Evolutionary conservation across 2,888 invertebrate genomes (phyloP), one percentile per base, ranked within the genome.

Genomic region (Malachius bipustulatus): DNA sequence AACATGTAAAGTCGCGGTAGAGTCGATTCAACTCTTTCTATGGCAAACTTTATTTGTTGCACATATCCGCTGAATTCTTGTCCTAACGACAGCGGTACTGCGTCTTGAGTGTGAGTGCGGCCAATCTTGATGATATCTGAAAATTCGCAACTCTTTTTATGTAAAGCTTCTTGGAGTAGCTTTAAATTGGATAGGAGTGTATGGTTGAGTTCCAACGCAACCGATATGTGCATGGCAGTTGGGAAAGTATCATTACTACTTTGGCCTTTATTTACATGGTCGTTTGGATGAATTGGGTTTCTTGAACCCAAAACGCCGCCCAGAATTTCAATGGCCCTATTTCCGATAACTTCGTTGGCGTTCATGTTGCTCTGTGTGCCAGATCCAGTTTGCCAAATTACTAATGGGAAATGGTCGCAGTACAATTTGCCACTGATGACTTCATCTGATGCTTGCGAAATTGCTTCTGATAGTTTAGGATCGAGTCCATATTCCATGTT

Each of bases 331-430:
- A 54, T 54, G 3, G 50, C 56, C 32, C 52, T 41, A 34, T 52
- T 55, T 26, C 50, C 52, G 30, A 51, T 41, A 40, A 80, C 82
- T 75, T 98, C 98, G 61, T 98, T 99, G 2, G 93, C 87, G 64
- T 98, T 98, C 98, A 98, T 98, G 67, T 98, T 98, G 38, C 84
- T 82, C 67, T 99, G 98, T 0, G 98, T 99, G 14, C 98, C 98
- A 16, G 96, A 96, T 3, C 98, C 98, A 0, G 98, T 98, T 71
- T 98, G 98, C 97, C 97, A 98, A 57, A 97, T 90, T 43, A 94
- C 93, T 32, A 98, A 69, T 0, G 98, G 98, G 57, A 98, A 98
- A 64, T 97, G 94, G 26, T 91, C 89, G 44, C 88, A 78, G 60
- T 89, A 88, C 33, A 98, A 69, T 61, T 89, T 82, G 35, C 96